Base-by-base conservation (phyloP, 2,888 invertebrate species). In the Torymus auratus region DNA sequence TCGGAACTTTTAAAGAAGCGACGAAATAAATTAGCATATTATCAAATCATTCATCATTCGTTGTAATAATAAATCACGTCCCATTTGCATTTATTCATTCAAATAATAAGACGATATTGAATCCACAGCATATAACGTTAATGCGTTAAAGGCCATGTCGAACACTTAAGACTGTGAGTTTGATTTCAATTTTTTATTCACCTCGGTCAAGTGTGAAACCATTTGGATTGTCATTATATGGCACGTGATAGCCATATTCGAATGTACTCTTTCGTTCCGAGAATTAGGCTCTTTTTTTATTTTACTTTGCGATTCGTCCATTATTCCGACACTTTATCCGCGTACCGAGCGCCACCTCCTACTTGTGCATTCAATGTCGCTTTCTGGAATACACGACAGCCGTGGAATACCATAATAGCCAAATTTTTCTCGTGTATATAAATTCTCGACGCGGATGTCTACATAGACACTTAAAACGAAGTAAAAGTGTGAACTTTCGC, bases 311-410 rank as follows among this genome's bases (percentile, higher is more conserved):
- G 82, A 81, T 83, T 85, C 86, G 86, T 87, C 85, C 86, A 87
- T 88, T 88, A 88, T 85, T 84, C 86, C 84, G 82, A 89, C 88
- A 89, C 88, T 88, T 89, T 88, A 86, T 83, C 82, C 86, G 80
- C 76, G 84, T 84, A 77, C 71, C 69, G 80, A 84, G 83, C 80
- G 82, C 71, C 79, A 84, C 81, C 81, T 82, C 84, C 85, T 85
- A 73, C 81, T 86, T 86, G 83, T 70, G 85, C 84, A 89, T 89
- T 88, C 87, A 85, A 79, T 72, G 55, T 83, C 70, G 80, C 83
- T 83, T 74, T 70, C 78, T 62, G 67, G 78, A 83, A 80, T 61
- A 80, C 62, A 53, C 70, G 82, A 88, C 87, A 85, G 85, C 86
- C 80, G 83, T 84, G 28, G 87, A 88, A 88, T 88, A 86, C 85